A percentile compares a stretch with the other conserved stretches of the same genome.
These are phyloP conservation scores for Kryptolebias marmoratus DNA, from an alignment of 2,113 vertebrate species.

Conservation along the genomic window DNA sequence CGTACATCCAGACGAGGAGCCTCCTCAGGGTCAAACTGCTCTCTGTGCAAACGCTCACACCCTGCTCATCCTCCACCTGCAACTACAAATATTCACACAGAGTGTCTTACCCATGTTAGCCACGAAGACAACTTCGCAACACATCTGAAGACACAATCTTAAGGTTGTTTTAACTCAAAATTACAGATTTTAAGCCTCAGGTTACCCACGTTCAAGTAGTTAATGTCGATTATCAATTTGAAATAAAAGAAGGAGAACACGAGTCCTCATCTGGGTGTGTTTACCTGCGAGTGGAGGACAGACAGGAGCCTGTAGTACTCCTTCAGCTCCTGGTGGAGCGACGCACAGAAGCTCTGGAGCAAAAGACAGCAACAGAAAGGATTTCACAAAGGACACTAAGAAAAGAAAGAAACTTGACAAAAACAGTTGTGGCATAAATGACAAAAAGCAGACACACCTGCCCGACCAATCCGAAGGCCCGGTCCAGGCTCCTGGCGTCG, in stretches of 20 bases:
- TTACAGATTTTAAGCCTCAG: too few species aligned
- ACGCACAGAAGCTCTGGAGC: constrained; percentile 94
- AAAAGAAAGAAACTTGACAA: too few species aligned
- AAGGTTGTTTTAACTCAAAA: too few species aligned
- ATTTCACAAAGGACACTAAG: not conserved
- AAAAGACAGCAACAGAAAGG: not conserved
- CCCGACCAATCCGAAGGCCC: constrained; percentile 94
- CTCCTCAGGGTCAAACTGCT: constrained; percentile 90
- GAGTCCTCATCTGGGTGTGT: not conserved
- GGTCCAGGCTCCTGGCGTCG: constrained; percentile 92
- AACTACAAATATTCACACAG: constrained; percentile 73
- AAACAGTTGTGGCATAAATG: too few species aligned
- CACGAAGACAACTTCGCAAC: too few species aligned
- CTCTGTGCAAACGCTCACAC: constrained; percentile 87
- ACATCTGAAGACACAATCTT: too few species aligned
- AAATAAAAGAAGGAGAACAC: too few species aligned
- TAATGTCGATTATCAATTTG: too few species aligned
- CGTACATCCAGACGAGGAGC: constrained; percentile 96
- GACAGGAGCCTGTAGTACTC: constrained; percentile 96
- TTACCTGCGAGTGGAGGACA: constrained; percentile 95
- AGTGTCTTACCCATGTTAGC: not conserved
- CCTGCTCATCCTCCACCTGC: constrained; percentile 96
- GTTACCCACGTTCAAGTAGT: too few species aligned
- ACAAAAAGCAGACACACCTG: constrained; percentile 81
- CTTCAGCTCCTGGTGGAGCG: constrained; percentile 96